These are phyloP conservation scores for Brienomyrus brachyistius DNA, from an alignment of 2,113 vertebrate genomes.

Conservation along the genomic window DNA sequence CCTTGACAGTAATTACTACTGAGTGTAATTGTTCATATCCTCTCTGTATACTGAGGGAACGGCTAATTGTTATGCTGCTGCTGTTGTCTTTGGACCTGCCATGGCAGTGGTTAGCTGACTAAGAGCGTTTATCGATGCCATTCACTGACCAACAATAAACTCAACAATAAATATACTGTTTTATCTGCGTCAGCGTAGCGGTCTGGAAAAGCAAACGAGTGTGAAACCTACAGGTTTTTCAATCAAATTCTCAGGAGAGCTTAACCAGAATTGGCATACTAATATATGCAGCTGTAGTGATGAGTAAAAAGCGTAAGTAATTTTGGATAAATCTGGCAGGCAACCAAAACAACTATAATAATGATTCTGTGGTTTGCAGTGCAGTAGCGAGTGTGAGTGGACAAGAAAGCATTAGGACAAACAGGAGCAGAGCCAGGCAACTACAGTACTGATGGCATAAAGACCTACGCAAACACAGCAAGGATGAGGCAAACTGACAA, in stretches of 20 bases:
- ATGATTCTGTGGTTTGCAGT: background rate
- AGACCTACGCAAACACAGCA: background rate
- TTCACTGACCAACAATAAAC: background rate
- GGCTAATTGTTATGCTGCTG: background rate
- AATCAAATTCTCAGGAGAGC: background rate
- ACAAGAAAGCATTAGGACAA: background rate
- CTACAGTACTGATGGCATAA: background rate
- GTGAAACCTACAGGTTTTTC: background rate
- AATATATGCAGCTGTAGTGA: background rate
- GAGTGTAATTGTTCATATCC: background rate
- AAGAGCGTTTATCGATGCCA: background rate
- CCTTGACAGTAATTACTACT: background rate
- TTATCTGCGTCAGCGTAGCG: background rate
- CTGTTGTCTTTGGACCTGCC: background rate
- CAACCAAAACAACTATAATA: background rate
- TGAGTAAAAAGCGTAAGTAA: background rate
- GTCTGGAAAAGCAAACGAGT: background rate
- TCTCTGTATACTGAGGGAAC: background rate
- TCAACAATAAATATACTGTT: background rate
- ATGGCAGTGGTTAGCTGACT: background rate
- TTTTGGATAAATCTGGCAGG: background rate
- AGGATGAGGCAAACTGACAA: background rate
- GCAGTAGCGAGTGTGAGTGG: background rate
- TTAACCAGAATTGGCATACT: background rate
- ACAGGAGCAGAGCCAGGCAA: background rate